Conservation (phyloP, 2,113 vertebrate species). For the Edolisoma coerulescens region DNA sequence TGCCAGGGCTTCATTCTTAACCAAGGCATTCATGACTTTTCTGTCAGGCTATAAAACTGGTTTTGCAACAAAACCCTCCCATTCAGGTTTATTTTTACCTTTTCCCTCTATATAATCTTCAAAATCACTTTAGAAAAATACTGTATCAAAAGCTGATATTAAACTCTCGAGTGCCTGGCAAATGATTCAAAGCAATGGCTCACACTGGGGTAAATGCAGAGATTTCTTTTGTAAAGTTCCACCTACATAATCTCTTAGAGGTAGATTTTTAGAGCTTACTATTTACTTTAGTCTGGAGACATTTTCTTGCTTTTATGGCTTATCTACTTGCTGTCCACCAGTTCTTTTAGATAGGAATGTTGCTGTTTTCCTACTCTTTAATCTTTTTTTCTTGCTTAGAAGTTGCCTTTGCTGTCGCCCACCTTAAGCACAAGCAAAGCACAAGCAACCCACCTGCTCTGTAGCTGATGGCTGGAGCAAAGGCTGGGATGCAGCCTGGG, state of each 20-base stretch:
- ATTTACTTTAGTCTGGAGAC: slow-evolving; percentile 27
- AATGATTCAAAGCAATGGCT: slow-evolving; percentile 39
- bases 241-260: slow-evolving; percentile 41
- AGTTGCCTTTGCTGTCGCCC: not conserved
- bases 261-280: slow-evolving; percentile 24
- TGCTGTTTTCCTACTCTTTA: not conserved
- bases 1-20: slow-evolving; percentile 23
- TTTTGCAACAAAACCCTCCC: slow-evolving; percentile 18
- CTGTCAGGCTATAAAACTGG: not conserved
- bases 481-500: not conserved
- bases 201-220: slow-evolving; percentile 32
- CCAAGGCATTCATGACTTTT: slow-evolving; percentile 32
- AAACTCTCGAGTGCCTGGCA: slow-evolving; percentile 39
- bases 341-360: not conserved
- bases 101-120: slow-evolving; percentile 32
- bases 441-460: not conserved
- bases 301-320: slow-evolving; percentile 35
- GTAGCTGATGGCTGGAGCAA: not conserved
- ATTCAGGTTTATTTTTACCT: slow-evolving; percentile 54
- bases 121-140: slow-evolving; percentile 48
- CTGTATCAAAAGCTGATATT: slow-evolving; percentile 48
- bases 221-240: slow-evolving; percentile 50
- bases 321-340: slow-evolving; percentile 24
- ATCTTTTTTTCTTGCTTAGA: not conserved
- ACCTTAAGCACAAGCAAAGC: not conserved